A percentile compares a stretch with the other conserved stretches of the same genome.
Evolutionary conservation across 1,140 invertebrate species (phyloP).

Genomic region (Drosophila funebris): DNA sequence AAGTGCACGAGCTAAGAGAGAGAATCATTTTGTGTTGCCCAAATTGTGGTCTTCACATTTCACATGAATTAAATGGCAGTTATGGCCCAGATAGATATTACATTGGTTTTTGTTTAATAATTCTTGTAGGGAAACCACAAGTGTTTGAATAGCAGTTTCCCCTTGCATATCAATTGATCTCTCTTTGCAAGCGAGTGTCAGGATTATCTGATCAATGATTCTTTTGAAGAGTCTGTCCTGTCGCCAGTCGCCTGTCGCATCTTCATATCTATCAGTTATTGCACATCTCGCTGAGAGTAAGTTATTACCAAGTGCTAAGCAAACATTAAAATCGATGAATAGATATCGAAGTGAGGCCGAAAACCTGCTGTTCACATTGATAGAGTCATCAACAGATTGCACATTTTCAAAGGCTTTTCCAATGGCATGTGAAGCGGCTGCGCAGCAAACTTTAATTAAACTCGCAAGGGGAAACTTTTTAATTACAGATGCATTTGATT

Average conservation of each 20-base stretch:
- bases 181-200: no score
- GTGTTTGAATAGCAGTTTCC: neutral
- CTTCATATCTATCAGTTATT: no score
- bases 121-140: no score
- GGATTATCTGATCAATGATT: neutral
- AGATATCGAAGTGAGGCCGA: neutral
- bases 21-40: neutral
- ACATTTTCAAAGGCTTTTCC: constrained; percentile 8
- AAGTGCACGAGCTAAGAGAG: neutral
- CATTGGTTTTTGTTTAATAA: no score
- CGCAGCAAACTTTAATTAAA: constrained; percentile 69
- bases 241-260: no score
- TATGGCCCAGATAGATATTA: no score
- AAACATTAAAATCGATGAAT: constrained; percentile 47
- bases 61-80: neutral
- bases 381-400: constrained; percentile 34
- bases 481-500: constrained; percentile 58
- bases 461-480: constrained; percentile 47
- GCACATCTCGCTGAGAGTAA: constrained; percentile 8
- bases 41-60: neutral
- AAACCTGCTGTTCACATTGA: neutral
- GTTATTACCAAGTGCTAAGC: constrained; percentile 31
- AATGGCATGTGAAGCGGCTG: constrained; percentile 5
- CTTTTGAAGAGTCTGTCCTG: no score
- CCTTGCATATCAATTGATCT: no score